A percentile compares a stretch with the other conserved stretches of the same genome.
phyloP scores from a whole-genome alignment of 2,888 invertebrate species.

The Polydrusus cervinus region DNA sequence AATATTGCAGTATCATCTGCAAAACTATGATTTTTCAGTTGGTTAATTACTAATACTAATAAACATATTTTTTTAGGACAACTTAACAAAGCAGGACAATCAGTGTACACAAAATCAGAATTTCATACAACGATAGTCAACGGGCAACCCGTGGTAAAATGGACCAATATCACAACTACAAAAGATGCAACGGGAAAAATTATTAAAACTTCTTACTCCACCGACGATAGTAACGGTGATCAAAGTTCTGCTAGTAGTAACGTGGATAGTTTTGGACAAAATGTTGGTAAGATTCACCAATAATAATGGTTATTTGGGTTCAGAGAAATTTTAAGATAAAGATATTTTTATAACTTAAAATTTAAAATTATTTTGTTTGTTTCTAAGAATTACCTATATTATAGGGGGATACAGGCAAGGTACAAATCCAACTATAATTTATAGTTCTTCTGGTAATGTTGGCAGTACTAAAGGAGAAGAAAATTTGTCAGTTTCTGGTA shows the following conservation, averaged over 20 bases:
- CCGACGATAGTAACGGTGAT: conserved; percentile 41
- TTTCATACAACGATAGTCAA: conserved; percentile 49
- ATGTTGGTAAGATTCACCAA: conserved; percentile 24
- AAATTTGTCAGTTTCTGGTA: conserved; percentile 32
- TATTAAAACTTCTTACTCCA: conserved; percentile 56
- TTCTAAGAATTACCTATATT: background rate
- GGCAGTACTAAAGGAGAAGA: conserved; percentile 5
- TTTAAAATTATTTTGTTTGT: background rate
- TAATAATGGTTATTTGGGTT: background rate
- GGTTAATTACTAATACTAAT: too few species aligned
- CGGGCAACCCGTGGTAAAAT: conserved; percentile 57
- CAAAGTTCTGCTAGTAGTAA: conserved; percentile 20
- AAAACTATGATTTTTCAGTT: too few species aligned
- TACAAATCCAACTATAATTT: conserved; percentile 40
- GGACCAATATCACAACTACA: conserved; percentile 61
- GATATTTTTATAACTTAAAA: background rate
- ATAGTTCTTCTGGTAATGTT: conserved; percentile 44
- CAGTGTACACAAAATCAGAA: conserved; percentile 50
- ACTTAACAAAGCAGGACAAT: conserved; percentile 46
- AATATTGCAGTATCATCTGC: too few species aligned
- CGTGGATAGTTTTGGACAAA: conserved; percentile 46
- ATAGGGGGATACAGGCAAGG: conserved; percentile 10
- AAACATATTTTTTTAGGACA: conserved; percentile 44
- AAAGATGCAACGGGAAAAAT: conserved; percentile 61
- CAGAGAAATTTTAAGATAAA: too few species aligned